Evolutionary conservation across 2,113 vertebrate genomes (phyloP).

Genomic region (Camarhynchus parvulus): DNA sequence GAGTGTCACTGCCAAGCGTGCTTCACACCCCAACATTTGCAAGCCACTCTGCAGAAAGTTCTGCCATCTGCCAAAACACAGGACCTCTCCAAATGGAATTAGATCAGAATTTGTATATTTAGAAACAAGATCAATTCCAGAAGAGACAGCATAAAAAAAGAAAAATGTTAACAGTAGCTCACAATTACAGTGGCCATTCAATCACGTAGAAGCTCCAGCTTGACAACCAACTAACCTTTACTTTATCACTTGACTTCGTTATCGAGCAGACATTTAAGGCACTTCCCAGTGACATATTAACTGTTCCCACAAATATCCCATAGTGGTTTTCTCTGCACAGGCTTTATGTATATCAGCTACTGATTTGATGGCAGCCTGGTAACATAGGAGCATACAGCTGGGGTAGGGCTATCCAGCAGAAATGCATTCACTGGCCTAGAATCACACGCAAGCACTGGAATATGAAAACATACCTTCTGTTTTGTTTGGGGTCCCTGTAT

Average conservation of each 20-base stretch:
- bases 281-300: not conserved
- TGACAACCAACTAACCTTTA: not conserved
- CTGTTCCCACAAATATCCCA: not conserved
- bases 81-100: constrained; percentile 21
- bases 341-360: not conserved
- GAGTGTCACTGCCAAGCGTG: accelerated
- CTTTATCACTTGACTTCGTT: not conserved
- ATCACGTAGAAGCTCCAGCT: accelerated
- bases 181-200: not conserved
- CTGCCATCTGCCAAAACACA: constrained; percentile 18
- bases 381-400: not conserved
- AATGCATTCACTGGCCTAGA: not conserved
- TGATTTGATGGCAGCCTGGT: not conserved
- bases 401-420: not conserved
- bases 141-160: not conserved
- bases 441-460: not conserved
- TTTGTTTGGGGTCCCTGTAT: not conserved
- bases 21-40: constrained; percentile 16
- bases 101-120: constrained; percentile 12
- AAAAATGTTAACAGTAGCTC: not conserved
- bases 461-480: not conserved
- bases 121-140: not conserved
- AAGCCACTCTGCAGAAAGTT: constrained; percentile 6
- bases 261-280: not conserved
- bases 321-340: not conserved